Evolutionary conservation across 2,113 vertebrate genomes (phyloP).

Genomic region (Apus apus): DNA sequence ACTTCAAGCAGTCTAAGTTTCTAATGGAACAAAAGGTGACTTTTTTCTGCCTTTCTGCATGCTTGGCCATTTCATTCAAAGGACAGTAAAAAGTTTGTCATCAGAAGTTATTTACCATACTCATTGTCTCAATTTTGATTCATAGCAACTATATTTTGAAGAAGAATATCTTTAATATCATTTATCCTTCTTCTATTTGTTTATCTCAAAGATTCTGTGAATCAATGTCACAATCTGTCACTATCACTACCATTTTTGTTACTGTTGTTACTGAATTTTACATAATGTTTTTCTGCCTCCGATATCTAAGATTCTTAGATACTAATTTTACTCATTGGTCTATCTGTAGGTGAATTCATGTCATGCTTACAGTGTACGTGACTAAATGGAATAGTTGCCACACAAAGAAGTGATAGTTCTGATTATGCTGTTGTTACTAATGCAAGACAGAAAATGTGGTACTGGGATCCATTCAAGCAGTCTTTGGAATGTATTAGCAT

Average conservation of each 20-base stretch:
- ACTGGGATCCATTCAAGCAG: neutral
- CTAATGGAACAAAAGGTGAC: conserved; percentile 94
- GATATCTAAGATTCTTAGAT: neutral
- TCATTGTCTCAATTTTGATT: conserved; percentile 11
- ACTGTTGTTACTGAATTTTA: neutral
- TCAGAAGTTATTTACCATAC: conserved; percentile 30
- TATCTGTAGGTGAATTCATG: neutral
- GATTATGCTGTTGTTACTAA: neutral
- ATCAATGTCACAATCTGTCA: neutral
- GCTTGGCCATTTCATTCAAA: conserved; percentile 62
- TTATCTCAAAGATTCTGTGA: neutral
- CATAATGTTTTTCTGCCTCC: neutral
- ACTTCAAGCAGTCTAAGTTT: conserved; percentile 98
- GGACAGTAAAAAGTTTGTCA: conserved; percentile 24
- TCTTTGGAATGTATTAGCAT: neutral
- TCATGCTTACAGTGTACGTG: neutral
- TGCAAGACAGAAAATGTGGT: neutral
- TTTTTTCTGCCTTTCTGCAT: conserved; percentile 82
- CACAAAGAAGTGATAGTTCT: neutral
- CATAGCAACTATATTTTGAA: neutral
- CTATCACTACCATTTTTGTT: neutral
- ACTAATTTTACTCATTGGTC: neutral
- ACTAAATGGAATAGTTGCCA: neutral
- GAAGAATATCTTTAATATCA: neutral
- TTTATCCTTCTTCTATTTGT: neutral